phyloP scores from a whole-genome alignment of 2,797 vertebrate genomes.

The Echiichthys vipera region DNA sequence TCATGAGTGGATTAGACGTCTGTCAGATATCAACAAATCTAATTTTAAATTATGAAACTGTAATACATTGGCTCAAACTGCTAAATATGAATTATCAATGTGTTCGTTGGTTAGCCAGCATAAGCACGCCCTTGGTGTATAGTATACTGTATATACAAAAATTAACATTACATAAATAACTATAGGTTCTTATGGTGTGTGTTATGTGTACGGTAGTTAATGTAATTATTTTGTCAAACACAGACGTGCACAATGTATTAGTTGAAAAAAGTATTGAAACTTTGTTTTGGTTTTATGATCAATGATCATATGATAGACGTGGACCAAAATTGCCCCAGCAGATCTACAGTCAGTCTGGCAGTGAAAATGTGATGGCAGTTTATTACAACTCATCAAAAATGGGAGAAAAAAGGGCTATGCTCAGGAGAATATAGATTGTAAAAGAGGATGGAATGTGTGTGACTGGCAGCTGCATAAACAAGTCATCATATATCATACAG shows the following conservation, averaged over 20 bases:
- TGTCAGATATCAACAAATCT: not conserved
- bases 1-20: not conserved
- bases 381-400: conserved; percentile 18
- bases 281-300: not conserved
- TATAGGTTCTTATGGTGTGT: conserved; percentile 14
- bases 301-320: too few relatives aligned
- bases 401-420: conserved; percentile 6
- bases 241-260: not conserved
- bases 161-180: not conserved
- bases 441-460: conserved; percentile 42
- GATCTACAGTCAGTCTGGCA: conserved; percentile 40
- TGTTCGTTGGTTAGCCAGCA: not conserved
- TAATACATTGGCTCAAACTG: too few relatives aligned
- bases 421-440: conserved; percentile 4
- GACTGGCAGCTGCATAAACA: conserved; percentile 74
- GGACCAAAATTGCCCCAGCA: not conserved
- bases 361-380: conserved; percentile 36
- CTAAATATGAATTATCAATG: too few relatives aligned
- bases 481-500: conserved; percentile 58
- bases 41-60: not conserved
- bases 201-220: too few relatives aligned
- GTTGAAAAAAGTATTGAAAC: too few relatives aligned
- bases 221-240: not conserved
- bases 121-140: not conserved
- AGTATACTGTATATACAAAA: not conserved